These are phyloP conservation scores for Patella pellucida DNA, from an alignment of 2,888 invertebrate genomes.

Conservation along the genomic window DNA sequence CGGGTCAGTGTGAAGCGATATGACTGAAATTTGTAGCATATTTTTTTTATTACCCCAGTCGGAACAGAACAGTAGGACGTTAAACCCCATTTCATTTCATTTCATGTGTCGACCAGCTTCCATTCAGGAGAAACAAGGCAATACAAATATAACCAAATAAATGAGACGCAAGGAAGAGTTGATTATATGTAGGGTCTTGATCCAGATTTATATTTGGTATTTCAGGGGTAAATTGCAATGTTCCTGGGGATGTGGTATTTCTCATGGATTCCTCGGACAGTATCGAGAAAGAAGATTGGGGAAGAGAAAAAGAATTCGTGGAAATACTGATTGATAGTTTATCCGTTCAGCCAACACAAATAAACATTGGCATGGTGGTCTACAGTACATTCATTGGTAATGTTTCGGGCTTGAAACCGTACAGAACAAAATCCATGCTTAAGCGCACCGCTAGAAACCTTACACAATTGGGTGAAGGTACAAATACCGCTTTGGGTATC, in stretches of 20 bases:
- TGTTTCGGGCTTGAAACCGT: constrained; percentile 47
- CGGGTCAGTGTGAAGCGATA: too few relatives aligned
- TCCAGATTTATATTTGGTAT: background rate
- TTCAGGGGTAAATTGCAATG: constrained; percentile 49
- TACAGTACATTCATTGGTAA: constrained; percentile 55
- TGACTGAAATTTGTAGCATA: too few relatives aligned
- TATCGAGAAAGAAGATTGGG: constrained; percentile 49
- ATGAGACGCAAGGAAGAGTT: background rate
- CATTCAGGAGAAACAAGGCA: too few relatives aligned
- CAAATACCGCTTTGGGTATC: constrained; percentile 55
- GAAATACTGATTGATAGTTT: constrained; percentile 54
- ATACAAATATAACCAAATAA: too few relatives aligned
- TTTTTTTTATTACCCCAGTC: too few relatives aligned
- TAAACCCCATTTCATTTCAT: too few relatives aligned
- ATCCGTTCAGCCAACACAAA: constrained; percentile 49
- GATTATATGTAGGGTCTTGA: constrained; percentile 1
- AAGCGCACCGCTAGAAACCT: constrained; percentile 46
- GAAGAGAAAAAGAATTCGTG: constrained; percentile 53
- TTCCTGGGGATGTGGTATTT: constrained; percentile 57
- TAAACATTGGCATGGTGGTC: constrained; percentile 55
- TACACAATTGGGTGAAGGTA: constrained; percentile 51
- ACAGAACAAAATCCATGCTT: constrained; percentile 47
- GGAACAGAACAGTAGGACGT: too few relatives aligned
- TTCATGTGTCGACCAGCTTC: too few relatives aligned
- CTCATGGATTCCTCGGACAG: constrained; percentile 57